Conservation (phyloP, 2,888 invertebrate genomes). For the Erynnis tages region DNA sequence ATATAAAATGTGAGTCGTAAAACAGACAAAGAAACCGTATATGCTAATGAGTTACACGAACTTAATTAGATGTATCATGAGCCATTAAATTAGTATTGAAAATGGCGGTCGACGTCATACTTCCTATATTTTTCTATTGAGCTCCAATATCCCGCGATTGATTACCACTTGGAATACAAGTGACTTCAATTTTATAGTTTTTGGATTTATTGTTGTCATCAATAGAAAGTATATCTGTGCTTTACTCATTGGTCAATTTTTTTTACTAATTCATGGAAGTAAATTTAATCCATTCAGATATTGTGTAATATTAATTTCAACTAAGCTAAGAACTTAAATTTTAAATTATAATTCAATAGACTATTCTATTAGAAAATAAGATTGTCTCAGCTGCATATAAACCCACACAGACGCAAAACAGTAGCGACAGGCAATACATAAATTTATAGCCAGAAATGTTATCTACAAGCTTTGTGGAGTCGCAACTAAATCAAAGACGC, state of each 20-base stretch:
- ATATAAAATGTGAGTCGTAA: slow-evolving; percentile 20
- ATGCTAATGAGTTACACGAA: slow-evolving; percentile 20
- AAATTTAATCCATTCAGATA: too few species aligned
- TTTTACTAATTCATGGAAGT: too few species aligned
- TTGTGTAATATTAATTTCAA: too few species aligned
- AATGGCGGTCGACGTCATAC: not conserved
- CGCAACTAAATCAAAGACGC: slow-evolving; percentile 72
- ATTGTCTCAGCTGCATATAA: slow-evolving; percentile 37
- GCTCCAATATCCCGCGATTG: not conserved
- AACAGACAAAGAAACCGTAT: slow-evolving; percentile 24
- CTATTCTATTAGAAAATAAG: too few species aligned
- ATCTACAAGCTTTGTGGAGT: slow-evolving; percentile 55
- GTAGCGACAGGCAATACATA: slow-evolving; percentile 71
- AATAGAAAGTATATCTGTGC: too few species aligned
- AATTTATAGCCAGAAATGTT: slow-evolving; percentile 67
- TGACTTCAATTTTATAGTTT: too few species aligned
- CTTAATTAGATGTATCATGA: slow-evolving; percentile 24
- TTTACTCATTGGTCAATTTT: too few species aligned
- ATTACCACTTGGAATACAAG: too few species aligned
- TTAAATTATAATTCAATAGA: too few species aligned
- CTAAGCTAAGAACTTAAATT: too few species aligned
- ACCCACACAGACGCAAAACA: slow-evolving; percentile 69
- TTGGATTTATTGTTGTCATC: too few species aligned
- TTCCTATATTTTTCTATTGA: not conserved
- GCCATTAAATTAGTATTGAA: slow-evolving; percentile 10